Percentiles rank a stretch among this genome's conserved stretches.
phyloP scores from a whole-genome alignment of 2,888 invertebrate genomes.

The Cheilosia pagana region DNA sequence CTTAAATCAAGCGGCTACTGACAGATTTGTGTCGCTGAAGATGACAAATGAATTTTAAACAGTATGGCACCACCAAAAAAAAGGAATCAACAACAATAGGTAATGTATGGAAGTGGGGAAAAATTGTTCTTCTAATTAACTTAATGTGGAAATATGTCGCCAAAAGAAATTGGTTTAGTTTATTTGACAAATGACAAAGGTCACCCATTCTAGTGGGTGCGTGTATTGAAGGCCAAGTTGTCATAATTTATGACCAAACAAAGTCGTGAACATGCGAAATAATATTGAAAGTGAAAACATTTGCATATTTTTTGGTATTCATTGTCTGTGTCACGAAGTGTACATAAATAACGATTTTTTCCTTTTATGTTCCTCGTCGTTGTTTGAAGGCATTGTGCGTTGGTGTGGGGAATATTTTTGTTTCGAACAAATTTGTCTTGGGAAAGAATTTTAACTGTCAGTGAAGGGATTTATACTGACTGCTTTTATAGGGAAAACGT shows the following conservation, averaged over 20 bases:
- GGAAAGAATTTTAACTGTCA: too few relatives aligned
- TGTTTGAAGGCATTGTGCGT: too few relatives aligned
- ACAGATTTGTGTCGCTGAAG: constrained; percentile 39
- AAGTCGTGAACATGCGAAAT: constrained; percentile 15
- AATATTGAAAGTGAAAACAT: constrained; percentile 35
- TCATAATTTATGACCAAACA: constrained; percentile 3
- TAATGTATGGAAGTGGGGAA: too few relatives aligned
- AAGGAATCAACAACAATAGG: too few relatives aligned
- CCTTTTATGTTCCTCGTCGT: background rate
- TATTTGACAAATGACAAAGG: background rate
- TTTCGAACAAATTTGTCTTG: too few relatives aligned
- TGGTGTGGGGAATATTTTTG: too few relatives aligned
- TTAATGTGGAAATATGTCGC: too few relatives aligned
- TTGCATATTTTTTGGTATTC: constrained; percentile 26
- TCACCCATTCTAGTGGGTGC: background rate
- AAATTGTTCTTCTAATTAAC: too few relatives aligned
- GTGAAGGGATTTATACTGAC: too few relatives aligned
- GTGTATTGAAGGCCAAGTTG: constrained; percentile 2
- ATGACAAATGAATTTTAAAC: constrained; percentile 29
- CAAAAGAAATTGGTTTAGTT: background rate
- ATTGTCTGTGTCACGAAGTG: constrained; percentile 15
- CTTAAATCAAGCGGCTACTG: constrained; percentile 35
- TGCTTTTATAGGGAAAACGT: too few relatives aligned
- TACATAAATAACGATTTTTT: constrained; percentile 9
- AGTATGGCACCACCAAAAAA: background rate